phyloP scores from a whole-genome alignment of 1,140 invertebrate species.

The Heliconius eleuchia region DNA sequence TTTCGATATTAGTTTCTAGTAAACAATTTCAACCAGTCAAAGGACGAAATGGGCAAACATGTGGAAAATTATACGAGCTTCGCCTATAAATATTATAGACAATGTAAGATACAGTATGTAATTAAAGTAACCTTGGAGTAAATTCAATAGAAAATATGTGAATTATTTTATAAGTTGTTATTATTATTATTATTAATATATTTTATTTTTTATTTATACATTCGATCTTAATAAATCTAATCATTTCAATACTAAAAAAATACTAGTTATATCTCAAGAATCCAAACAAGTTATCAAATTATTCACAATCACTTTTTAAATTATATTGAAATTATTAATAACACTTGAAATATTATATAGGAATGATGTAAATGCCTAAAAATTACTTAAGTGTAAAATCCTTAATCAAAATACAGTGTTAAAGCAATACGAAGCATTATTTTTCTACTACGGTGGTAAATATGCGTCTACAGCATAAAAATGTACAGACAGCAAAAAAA shows the following conservation, averaged over 20 bases:
- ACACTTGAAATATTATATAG: background rate
- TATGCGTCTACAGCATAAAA: conserved; percentile 1
- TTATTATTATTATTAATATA: background rate
- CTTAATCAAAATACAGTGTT: background rate
- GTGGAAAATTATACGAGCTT: conserved; percentile 2
- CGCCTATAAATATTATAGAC: background rate
- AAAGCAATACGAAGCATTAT: background rate
- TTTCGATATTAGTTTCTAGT: conserved; percentile 40
- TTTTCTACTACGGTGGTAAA: conserved; percentile 1
- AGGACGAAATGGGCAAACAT: conserved; percentile 18
- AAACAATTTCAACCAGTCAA: conserved; percentile 41
- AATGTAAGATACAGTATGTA: background rate
- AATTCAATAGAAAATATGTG: background rate
- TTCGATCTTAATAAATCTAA: no score
- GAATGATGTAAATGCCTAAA: background rate
- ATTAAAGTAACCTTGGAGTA: background rate
- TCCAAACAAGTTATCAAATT: no score
- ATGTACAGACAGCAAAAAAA: background rate
- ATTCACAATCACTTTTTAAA: background rate
- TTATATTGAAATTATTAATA: background rate
- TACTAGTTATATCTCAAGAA: no score
- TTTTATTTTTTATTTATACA: no score
- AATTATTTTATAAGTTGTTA: background rate
- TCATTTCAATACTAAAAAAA: no score
- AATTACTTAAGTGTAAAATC: background rate